phyloP scores from a whole-genome alignment of 2,113 vertebrate genomes.

The Heteronetta atricapilla region DNA sequence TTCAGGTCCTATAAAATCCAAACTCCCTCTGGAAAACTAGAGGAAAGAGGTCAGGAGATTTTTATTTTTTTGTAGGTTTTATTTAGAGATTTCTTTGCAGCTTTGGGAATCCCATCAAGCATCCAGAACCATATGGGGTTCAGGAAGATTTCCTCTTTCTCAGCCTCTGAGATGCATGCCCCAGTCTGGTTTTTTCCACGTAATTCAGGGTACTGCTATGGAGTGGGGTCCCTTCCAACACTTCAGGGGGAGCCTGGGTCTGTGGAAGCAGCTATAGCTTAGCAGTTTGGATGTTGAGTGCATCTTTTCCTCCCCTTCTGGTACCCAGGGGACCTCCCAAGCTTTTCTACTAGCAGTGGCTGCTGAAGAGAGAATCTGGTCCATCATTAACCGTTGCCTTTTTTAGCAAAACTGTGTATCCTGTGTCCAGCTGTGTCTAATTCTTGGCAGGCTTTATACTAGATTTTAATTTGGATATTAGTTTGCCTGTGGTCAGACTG shows the following conservation, averaged over 20 bases:
- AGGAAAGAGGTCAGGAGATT: neutral
- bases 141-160: neutral
- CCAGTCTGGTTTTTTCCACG: neutral
- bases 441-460: conserved; percentile 45
- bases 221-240: too few species aligned
- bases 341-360: neutral
- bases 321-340: neutral
- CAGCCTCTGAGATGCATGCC: neutral
- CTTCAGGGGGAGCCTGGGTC: neutral
- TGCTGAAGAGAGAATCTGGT: conserved; percentile 34
- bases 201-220: neutral
- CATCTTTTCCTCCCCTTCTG: neutral
- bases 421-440: conserved; percentile 62
- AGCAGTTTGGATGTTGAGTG: neutral
- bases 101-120: neutral
- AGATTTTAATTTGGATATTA: conserved; percentile 56
- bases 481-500: conserved; percentile 43
- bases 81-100: neutral
- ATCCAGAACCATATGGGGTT: neutral
- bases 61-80: neutral
- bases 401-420: conserved; percentile 50
- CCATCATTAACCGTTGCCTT: conserved; percentile 51
- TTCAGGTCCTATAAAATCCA: neutral
- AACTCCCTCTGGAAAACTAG: neutral
- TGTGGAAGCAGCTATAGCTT: neutral